A percentile compares a stretch with the other conserved stretches of the same genome.
Conservation (phyloP, 2,113 vertebrate genomes). For the Oreochromis aureus region DNA sequence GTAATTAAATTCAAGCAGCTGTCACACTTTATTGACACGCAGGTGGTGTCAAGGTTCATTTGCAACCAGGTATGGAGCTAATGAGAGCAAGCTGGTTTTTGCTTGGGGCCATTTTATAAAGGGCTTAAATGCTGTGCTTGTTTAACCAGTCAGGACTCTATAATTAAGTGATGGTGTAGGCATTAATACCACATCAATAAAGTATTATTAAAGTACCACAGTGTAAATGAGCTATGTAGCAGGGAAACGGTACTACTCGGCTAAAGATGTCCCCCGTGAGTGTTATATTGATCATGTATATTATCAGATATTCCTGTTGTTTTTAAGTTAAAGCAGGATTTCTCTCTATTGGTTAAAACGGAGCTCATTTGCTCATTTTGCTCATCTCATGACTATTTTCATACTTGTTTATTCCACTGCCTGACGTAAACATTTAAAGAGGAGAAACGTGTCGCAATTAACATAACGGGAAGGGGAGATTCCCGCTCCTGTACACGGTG, state of each 20-base stretch:
- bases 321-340: background rate
- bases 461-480: background rate
- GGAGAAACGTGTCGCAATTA: background rate
- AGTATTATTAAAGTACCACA: background rate
- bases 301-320: background rate
- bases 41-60: background rate
- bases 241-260: background rate
- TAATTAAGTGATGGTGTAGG: background rate
- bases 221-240: background rate
- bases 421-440: background rate
- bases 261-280: background rate
- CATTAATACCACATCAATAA: background rate
- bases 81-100: background rate
- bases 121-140: background rate
- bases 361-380: background rate
- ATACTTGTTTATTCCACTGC: background rate
- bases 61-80: background rate
- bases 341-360: background rate
- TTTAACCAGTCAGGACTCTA: background rate
- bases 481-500: background rate
- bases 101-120: background rate
- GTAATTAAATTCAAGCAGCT: background rate
- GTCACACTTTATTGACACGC: background rate
- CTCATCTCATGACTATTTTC: background rate
- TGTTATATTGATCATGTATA: background rate